A percentile compares a stretch with the other conserved stretches of the same genome.
phyloP scores from a whole-genome alignment of 2,113 vertebrate genomes.

The Hemiscyllium ocellatum region DNA sequence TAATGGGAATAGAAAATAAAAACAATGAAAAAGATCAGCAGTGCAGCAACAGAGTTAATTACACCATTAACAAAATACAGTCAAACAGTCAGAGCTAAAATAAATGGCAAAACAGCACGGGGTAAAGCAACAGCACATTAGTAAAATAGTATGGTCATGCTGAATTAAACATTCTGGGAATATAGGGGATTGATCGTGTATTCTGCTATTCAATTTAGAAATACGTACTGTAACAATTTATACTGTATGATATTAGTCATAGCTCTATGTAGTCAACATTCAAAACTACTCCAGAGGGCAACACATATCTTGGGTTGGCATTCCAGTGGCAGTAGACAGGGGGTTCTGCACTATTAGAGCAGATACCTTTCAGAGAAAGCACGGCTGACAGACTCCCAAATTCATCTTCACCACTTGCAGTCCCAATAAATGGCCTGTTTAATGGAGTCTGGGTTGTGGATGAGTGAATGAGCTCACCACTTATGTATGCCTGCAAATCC shows the following conservation, averaged over 20 bases:
- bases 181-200: no score
- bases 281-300: background rate
- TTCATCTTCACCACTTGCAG: no score
- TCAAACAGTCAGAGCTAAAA: background rate
- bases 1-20: background rate
- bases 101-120: background rate
- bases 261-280: background rate
- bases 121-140: background rate
- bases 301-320: no score
- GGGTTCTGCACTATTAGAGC: background rate
- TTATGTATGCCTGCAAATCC: no score
- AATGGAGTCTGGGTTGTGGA: no score
- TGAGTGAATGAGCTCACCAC: no score
- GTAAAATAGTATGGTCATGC: background rate
- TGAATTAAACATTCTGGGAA: background rate
- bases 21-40: background rate
- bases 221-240: background rate
- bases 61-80: background rate
- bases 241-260: background rate
- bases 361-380: background rate
- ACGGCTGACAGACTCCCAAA: no score
- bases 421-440: no score
- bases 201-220: background rate
- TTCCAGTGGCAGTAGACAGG: background rate
- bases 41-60: background rate